Conservation (phyloP, 2,888 invertebrate genomes). For the Xylophagus ater region DNA sequence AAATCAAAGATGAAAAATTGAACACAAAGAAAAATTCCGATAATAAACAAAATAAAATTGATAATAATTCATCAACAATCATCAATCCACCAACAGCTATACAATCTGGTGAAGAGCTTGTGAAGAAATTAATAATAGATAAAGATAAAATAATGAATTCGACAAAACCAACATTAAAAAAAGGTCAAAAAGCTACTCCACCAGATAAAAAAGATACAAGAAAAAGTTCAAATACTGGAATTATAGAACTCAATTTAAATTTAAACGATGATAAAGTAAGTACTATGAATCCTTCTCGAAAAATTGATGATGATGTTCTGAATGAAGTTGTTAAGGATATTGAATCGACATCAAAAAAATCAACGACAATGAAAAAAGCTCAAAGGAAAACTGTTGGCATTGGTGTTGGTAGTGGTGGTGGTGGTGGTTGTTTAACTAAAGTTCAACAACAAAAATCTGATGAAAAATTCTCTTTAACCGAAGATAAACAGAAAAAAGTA, state of each 20-base stretch:
- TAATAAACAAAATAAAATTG: background rate
- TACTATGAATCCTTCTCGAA: too few species aligned
- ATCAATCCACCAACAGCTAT: too few species aligned
- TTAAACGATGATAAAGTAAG: slow-evolving; percentile 1
- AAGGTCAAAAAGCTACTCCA: background rate
- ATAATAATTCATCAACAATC: too few species aligned
- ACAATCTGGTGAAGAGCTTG: too few species aligned
- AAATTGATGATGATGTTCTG: background rate
- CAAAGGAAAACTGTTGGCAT: background rate
- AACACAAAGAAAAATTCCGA: background rate
- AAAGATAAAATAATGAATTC: background rate
- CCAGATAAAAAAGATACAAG: background rate
- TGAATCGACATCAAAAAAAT: background rate
- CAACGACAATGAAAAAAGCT: background rate
- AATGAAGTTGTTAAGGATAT: background rate
- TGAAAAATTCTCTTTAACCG: too few species aligned
- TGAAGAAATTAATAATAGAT: too few species aligned
- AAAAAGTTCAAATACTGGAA: background rate
- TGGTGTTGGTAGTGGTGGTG: too few species aligned
- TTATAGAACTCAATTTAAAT: background rate
- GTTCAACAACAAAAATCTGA: too few species aligned
- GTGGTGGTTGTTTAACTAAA: too few species aligned
- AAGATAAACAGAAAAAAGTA: too few species aligned
- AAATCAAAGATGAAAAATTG: too few species aligned
- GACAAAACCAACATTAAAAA: background rate